Conservation (phyloP, 2,888 invertebrate genomes). For the Plemyria rubiginata region DNA sequence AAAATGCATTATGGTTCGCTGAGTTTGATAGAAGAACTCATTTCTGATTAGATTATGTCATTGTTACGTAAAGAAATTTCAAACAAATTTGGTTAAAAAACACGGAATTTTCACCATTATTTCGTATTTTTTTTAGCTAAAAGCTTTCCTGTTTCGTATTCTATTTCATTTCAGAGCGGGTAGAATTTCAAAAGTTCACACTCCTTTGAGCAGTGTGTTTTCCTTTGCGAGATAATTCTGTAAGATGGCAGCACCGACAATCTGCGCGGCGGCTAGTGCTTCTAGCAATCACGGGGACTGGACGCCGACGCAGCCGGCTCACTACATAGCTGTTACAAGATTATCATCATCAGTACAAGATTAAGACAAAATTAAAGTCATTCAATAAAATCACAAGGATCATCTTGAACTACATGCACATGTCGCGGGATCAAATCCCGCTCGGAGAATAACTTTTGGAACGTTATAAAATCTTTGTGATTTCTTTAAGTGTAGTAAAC, state of each 20-base stretch:
- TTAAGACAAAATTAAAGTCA: no score
- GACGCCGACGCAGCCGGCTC: constrained; percentile 35
- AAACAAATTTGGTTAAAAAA: not conserved
- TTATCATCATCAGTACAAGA: not conserved
- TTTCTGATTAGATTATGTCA: no score
- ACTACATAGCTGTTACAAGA: not conserved
- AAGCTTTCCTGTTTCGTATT: not conserved
- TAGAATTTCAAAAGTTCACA: not conserved
- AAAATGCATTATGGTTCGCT: not conserved
- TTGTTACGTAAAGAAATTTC: not conserved
- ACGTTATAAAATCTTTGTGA: no score
- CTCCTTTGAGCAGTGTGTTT: constrained; percentile 6
- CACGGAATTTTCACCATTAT: not conserved
- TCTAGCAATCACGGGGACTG: constrained; percentile 63
- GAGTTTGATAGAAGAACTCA: no score
- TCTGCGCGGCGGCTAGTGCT: constrained; percentile 42
- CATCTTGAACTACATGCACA: no score
- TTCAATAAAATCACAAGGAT: no score
- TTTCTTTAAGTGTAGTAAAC: no score
- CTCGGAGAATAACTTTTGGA: no score
- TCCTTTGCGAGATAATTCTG: constrained; percentile 19
- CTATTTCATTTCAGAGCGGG: not conserved
- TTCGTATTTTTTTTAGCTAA: not conserved
- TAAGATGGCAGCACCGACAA: constrained; percentile 27
- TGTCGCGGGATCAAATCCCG: no score